A percentile compares a stretch with the other conserved stretches of the same genome.
phyloP scores from a whole-genome alignment of 2,888 invertebrate genomes.

The Scelioninae gen. 1 region DNA sequence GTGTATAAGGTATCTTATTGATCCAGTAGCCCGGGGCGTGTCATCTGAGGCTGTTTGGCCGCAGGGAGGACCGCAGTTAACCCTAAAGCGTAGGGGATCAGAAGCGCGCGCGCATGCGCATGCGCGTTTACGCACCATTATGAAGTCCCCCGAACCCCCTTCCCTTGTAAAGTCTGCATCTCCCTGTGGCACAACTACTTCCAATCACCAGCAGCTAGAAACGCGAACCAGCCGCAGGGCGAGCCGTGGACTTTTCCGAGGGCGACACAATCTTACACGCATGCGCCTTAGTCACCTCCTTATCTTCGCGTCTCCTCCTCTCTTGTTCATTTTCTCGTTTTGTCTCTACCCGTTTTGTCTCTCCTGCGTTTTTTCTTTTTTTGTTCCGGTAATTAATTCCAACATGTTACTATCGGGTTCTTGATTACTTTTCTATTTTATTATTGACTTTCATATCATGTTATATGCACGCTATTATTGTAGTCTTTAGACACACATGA shows the following conservation, averaged over 20 bases:
- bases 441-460: background rate
- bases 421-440: constrained; percentile 9
- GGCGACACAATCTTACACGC: constrained; percentile 63
- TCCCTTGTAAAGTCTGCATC: constrained; percentile 6
- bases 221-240: constrained; percentile 71
- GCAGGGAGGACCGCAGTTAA: constrained; percentile 84
- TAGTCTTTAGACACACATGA: no score
- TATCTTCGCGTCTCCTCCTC: constrained; percentile 47
- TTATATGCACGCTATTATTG: no score
- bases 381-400: background rate
- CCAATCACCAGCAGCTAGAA: constrained; percentile 84
- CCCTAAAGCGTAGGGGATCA: constrained; percentile 83
- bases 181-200: constrained; percentile 80
- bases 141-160: constrained; percentile 71
- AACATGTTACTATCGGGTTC: background rate
- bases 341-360: background rate
- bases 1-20: constrained; percentile 84
- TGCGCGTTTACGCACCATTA: constrained; percentile 75
- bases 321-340: constrained; percentile 4
- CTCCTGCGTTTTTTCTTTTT: background rate
- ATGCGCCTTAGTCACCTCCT: constrained; percentile 45
- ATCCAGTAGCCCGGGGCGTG: constrained; percentile 85
- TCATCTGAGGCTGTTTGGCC: constrained; percentile 84
- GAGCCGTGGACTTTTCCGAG: constrained; percentile 63
- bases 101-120: constrained; percentile 76